Base-by-base conservation (phyloP, 1,140 invertebrate species). In the Lepidurus arcticus region DNA sequence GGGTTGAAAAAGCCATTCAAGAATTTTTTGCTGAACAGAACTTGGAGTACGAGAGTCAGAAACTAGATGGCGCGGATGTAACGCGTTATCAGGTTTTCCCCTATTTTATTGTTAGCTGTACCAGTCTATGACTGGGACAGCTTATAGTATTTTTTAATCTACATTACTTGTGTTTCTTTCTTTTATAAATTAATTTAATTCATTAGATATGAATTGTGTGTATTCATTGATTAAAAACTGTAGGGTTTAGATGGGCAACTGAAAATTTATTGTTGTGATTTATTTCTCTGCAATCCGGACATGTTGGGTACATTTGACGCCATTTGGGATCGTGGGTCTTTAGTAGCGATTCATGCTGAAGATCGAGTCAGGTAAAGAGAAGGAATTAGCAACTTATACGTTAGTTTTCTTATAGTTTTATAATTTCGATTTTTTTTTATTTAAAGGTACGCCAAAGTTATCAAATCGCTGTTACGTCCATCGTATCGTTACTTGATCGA, bases 291-390 rank as follows among this genome's bases (percentile, higher is more conserved):
- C 75, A 77, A 79, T 1, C 42, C 81, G 8, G 75, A 81, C 21
- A 45, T 80, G 13, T 80, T 73, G 73, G 81, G 81, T 34, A 81
- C 81, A 8, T 82, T 82, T 76, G 81, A 82, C 73, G 78, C 43
- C 45, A 53, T 82, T 73, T 82, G 81, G 81, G 82, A 82, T 73
- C 44, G 82, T 44, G 81, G 80, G 7, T 82, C 81, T 5, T 76
- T 82, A n/a, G 81, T 80, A 26, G 81, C 81, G 4, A 34, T 82
- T 11, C 75, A 80, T 10, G 76, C 81, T 45, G n/a, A 75, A 42
- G 74, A 79, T 42, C 53, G 81, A 24, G 21, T 13, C 1, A 44
- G 47, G 34, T 82, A 81, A 44, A 76, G 42, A 81, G 10, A 21
- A 76, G 42, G 43, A 45, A 45, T 42, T 44, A 1, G 1, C 45